These are phyloP conservation scores for Lineus longissimus DNA, from an alignment of 1,140 invertebrate genomes.

Conservation along the genomic window DNA sequence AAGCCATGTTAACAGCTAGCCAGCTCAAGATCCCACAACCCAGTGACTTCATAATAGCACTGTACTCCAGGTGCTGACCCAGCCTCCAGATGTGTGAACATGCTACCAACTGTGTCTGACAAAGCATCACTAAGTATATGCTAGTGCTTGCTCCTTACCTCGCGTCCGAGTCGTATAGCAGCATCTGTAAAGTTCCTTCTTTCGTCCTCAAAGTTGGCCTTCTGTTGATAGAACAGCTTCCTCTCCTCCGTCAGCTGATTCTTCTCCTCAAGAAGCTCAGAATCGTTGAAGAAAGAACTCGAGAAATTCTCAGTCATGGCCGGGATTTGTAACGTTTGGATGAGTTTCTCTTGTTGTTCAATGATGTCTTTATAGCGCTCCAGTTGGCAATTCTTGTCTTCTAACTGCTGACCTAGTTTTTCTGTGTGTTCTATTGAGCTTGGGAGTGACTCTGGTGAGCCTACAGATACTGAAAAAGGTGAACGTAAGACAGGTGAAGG, in stretches of 20 bases:
- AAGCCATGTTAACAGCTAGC: too few species aligned
- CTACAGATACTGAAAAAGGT: background rate
- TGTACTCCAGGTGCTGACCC: too few species aligned
- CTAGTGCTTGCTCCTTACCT: too few species aligned
- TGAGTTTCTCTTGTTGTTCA: slow-evolving; percentile 43
- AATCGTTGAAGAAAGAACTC: slow-evolving; percentile 35
- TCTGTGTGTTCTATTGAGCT: slow-evolving; percentile 7
- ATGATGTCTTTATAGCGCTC: slow-evolving; percentile 41
- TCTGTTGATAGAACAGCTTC: slow-evolving; percentile 39
- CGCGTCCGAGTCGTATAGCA: slow-evolving; percentile 31
- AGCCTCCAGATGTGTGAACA: too few species aligned
- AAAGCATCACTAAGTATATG: background rate
- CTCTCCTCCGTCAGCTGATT: slow-evolving; percentile 37
- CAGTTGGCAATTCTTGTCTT: slow-evolving; percentile 35
- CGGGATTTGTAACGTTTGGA: slow-evolving; percentile 35
- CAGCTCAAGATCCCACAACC: too few species aligned
- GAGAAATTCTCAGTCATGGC: slow-evolving; percentile 25
- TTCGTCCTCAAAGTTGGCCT: slow-evolving; percentile 45
- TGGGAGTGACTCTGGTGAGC: slow-evolving; percentile 13
- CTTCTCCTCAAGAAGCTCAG: slow-evolving; percentile 35
- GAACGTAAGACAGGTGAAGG: too few species aligned
- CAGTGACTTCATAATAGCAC: too few species aligned
- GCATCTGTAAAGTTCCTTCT: slow-evolving; percentile 36
- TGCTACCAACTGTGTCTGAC: too few species aligned
- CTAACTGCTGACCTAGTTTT: slow-evolving; percentile 21